These are phyloP conservation scores for Liolophura sinensis DNA, from an alignment of 1,140 invertebrate genomes.

Conservation along the genomic window DNA sequence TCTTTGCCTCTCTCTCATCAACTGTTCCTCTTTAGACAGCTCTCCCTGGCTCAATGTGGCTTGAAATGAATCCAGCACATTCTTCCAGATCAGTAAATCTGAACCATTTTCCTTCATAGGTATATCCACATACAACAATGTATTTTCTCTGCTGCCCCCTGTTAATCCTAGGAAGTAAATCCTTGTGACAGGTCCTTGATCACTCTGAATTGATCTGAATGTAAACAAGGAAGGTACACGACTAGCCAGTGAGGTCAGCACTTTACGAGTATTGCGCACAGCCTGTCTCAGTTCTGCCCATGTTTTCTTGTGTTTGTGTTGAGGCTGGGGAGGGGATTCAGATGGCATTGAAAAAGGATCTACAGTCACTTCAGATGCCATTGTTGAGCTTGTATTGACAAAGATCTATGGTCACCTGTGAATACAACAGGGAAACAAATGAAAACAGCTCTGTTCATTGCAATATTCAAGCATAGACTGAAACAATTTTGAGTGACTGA, in stretches of 20 bases:
- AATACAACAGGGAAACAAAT: too few species aligned
- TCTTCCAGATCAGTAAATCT: slow-evolving; percentile 68
- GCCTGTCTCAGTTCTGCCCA: slow-evolving; percentile 81
- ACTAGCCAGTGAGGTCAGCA: slow-evolving; percentile 40
- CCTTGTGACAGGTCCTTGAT: slow-evolving; percentile 64
- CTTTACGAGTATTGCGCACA: slow-evolving; percentile 75
- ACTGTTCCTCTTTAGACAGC: slow-evolving; percentile 80
- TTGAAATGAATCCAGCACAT: slow-evolving; percentile 75
- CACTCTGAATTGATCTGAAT: slow-evolving; percentile 64
- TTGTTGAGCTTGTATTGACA: slow-evolving; percentile 3
- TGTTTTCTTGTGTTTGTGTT: slow-evolving; percentile 38
- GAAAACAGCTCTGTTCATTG: too few species aligned
- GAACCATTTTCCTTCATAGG: slow-evolving; percentile 51
- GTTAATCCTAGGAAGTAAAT: slow-evolving; percentile 88
- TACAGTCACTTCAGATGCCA: slow-evolving; percentile 38
- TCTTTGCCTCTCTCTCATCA: slow-evolving; percentile 86
- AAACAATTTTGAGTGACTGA: too few species aligned
- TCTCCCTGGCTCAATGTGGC: slow-evolving; percentile 63
- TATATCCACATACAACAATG: slow-evolving; percentile 83
- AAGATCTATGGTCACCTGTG: not conserved
- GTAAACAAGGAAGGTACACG: slow-evolving; percentile 57
- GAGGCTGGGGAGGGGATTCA: slow-evolving; percentile 18
- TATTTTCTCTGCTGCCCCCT: slow-evolving; percentile 83
- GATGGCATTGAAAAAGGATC: slow-evolving; percentile 27
- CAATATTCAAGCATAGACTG: too few species aligned